Percentiles rank a stretch among this genome's conserved stretches.
phyloP scores from a whole-genome alignment of 2,797 vertebrate species.

The Enteromius viviparus region DNA sequence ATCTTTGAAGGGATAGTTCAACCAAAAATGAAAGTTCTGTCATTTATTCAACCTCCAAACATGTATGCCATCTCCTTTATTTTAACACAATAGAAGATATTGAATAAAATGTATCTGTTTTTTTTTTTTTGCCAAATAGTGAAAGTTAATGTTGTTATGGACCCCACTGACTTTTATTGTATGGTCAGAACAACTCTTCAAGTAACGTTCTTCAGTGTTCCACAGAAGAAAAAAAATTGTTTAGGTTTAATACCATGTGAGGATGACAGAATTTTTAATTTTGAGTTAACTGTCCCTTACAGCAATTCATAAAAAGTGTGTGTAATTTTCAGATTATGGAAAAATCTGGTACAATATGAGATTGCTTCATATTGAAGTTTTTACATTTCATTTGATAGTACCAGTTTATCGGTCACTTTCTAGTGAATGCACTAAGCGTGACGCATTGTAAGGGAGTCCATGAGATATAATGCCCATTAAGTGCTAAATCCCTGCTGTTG shows the following conservation, averaged over 20 bases:
- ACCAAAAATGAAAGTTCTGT: neutral
- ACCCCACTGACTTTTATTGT: neutral
- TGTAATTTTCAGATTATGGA: conserved; percentile 43
- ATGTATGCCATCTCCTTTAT: neutral
- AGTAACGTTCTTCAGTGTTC: neutral
- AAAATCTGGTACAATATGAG: conserved; percentile 51
- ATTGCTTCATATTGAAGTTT: conserved; percentile 67
- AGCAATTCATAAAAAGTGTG: conserved; percentile 47
- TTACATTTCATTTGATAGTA: conserved; percentile 45
- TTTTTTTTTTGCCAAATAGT: neutral
- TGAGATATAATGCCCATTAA: conserved; percentile 40
- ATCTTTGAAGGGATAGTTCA: neutral
- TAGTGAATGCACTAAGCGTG: conserved; percentile 34
- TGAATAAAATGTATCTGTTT: neutral
- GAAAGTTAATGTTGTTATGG: conserved; percentile 24
- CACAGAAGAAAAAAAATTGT: neutral
- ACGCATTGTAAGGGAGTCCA: conserved; percentile 16
- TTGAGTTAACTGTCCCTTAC: neutral
- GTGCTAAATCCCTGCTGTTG: conserved; percentile 31
- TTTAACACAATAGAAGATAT: neutral
- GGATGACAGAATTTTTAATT: conserved; percentile 2
- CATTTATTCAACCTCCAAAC: neutral
- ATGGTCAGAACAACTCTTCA: neutral
- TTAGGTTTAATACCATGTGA: neutral
- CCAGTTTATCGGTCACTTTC: conserved; percentile 48